These are phyloP conservation scores for Sebastes nivosus DNA, from an alignment of 2,797 vertebrate genomes.

Conservation along the genomic window DNA sequence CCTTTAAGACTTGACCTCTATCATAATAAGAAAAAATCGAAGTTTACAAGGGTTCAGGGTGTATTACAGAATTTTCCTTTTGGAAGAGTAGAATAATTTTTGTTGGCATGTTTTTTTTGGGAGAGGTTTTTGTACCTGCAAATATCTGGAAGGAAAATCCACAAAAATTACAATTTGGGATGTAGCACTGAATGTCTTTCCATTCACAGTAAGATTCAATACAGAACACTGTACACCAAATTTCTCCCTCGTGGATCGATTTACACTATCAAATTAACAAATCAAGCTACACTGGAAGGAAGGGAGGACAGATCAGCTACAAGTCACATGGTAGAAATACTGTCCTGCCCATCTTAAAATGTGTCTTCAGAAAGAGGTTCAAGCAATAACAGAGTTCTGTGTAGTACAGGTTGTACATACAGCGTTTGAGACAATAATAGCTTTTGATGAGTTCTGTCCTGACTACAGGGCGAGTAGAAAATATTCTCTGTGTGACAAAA, in stretches of 20 bases:
- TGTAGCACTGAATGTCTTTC: not conserved
- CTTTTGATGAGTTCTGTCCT: slow-evolving; percentile 21
- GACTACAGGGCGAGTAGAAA: slow-evolving; percentile 26
- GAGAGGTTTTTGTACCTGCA: not conserved
- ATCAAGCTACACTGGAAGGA: not conserved
- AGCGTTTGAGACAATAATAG: slow-evolving; percentile 21
- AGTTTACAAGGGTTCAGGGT: not conserved
- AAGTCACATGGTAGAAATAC: not conserved
- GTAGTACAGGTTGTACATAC: not conserved
- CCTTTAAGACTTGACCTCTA: not conserved
- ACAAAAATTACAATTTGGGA: not conserved
- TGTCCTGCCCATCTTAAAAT: not conserved
- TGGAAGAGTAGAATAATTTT: not conserved
- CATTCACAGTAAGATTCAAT: not conserved
- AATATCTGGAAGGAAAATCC: slow-evolving; percentile 1
- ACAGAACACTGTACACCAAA: not conserved
- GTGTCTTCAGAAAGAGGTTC: not conserved
- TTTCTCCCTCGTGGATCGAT: not conserved
- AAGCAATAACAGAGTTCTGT: not conserved
- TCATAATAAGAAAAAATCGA: not conserved
- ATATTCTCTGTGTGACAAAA: not conserved
- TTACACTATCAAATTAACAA: not conserved
- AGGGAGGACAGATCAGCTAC: not conserved
- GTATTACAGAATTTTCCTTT: not conserved
- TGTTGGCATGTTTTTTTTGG: not conserved